Base-by-base conservation (phyloP, 2,888 invertebrate genomes). In the Volucella inflata region DNA sequence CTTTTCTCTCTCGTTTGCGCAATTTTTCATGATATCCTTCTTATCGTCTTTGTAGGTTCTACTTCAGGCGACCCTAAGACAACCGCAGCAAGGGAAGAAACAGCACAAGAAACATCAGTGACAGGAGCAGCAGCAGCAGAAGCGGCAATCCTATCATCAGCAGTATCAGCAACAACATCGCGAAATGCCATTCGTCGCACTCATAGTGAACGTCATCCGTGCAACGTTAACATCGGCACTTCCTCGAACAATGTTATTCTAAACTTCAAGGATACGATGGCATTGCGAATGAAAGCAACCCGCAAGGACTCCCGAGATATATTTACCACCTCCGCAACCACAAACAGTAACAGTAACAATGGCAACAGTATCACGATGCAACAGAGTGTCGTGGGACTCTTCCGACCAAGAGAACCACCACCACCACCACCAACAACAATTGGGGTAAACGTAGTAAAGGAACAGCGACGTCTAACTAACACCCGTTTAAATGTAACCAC, bases 181-280 rank as follows among this genome's bases (percentile, higher is more conserved):
- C 91, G 91, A 88, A 91, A 91, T 89, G 91, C 91, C 90, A 91
- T 91, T 89, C 91, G 91, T 89, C 91, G 91, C 87, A 91, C 91
- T 77, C 90, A 91, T 88, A 91, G 91, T 85, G 91, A 91, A 89
- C 89, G 91, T 88, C 90, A 90, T 89, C 89, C 88, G 40, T 85
- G 83, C 42, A 76, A 87, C 72, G 59, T 60, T 46, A 87, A 72
- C 68, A 72, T 72, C 76, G 72, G 68, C 77, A 68, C 85, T 72
- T 85, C 85, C 62, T 77, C 85, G 62, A 83, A 55, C 57, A 87
- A 78, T 82, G 89, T 90, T 88, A 90, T 89, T 89, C 89, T 92
- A 88, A 90, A 91, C 89, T 90, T 93, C 92, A 93, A 95, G 90
- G 97, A 97, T 91, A 97, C 97, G 36, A 97, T 97, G 96, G 95